These are phyloP conservation scores for Drosophila kohkoa DNA, from an alignment of 1,140 invertebrate species.

Conservation along the genomic window DNA sequence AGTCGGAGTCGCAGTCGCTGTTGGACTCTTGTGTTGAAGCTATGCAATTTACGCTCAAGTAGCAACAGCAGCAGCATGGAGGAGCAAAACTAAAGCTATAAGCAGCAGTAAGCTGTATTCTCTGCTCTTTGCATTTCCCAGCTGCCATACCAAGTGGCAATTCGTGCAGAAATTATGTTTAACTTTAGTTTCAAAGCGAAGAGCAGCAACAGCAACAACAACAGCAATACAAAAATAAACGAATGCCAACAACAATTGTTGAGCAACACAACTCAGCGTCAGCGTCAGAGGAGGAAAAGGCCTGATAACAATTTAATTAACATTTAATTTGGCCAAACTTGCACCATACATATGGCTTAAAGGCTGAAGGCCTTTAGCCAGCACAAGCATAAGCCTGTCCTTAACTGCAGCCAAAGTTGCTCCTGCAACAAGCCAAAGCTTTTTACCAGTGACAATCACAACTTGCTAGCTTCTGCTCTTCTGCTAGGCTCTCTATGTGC, in stretches of 20 bases:
- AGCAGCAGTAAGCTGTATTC: constrained; percentile 44
- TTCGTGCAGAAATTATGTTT: constrained; percentile 81
- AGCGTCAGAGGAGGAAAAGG: not conserved
- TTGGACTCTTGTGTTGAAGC: constrained; percentile 44
- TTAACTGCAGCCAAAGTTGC: constrained; percentile 10
- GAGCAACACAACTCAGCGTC: constrained; percentile 1
- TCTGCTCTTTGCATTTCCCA: constrained; percentile 39
- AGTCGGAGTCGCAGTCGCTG: constrained; percentile 19
- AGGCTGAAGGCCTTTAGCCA: constrained; percentile 10
- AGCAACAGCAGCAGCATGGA: constrained; percentile 36
- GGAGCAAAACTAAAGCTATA: constrained; percentile 25
- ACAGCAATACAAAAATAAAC: constrained; percentile 38
- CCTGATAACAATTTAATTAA: constrained; percentile 79
- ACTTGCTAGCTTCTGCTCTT: constrained; percentile 23
- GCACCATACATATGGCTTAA: constrained; percentile 42
- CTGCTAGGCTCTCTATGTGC: constrained; percentile 57
- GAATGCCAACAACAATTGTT: constrained; percentile 48
- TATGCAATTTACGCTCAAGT: constrained; percentile 78
- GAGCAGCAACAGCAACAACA: not conserved
- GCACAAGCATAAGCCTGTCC: constrained; percentile 9
- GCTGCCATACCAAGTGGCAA: constrained; percentile 73
- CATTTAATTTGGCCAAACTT: constrained; percentile 77
- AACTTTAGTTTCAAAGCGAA: constrained; percentile 77
- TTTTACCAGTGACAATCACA: constrained; percentile 66
- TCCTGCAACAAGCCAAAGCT: constrained; percentile 31